These are phyloP conservation scores for Diorhabda elongata DNA, from an alignment of 1,140 invertebrate genomes.

Conservation along the genomic window DNA sequence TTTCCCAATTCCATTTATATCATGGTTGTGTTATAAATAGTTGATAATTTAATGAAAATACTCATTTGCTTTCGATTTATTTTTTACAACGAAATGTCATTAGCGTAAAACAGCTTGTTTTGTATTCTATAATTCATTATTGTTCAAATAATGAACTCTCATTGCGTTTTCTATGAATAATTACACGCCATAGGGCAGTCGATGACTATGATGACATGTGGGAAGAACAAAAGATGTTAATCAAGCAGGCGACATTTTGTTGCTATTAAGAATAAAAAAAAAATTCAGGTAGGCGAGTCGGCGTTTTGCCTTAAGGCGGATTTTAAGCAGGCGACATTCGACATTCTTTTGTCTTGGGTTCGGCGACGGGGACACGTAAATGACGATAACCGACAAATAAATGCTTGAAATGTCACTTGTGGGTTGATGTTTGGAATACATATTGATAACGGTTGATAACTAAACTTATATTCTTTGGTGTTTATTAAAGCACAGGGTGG, in stretches of 20 bases:
- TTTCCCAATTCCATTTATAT: too few relatives aligned
- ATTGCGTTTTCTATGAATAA: not conserved
- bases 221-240: conserved; percentile 19
- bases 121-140: not conserved
- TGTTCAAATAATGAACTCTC: not conserved
- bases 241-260: conserved; percentile 20
- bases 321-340: conserved; percentile 17
- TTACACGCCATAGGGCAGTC: not conserved
- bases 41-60: too few relatives aligned
- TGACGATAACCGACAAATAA: not conserved
- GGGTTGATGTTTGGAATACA: not conserved
- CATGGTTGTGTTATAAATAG: too few relatives aligned
- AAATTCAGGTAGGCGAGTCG: conserved; percentile 16
- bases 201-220: conserved; percentile 13
- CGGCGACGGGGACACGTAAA: conserved; percentile 4
- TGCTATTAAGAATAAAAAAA: conserved; percentile 7
- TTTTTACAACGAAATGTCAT: too few relatives aligned
- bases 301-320: conserved; percentile 12
- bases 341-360: conserved; percentile 18
- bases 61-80: too few relatives aligned
- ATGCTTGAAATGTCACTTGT: not conserved
- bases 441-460: too few relatives aligned
- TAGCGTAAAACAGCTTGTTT: too few relatives aligned
- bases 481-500: too few relatives aligned
- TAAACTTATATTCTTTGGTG: too few relatives aligned